A percentile compares a stretch with the other conserved stretches of the same genome.
Evolutionary conservation across 2,888 invertebrate genomes (phyloP).

Genomic region (Tenthredo mesomela): DNA sequence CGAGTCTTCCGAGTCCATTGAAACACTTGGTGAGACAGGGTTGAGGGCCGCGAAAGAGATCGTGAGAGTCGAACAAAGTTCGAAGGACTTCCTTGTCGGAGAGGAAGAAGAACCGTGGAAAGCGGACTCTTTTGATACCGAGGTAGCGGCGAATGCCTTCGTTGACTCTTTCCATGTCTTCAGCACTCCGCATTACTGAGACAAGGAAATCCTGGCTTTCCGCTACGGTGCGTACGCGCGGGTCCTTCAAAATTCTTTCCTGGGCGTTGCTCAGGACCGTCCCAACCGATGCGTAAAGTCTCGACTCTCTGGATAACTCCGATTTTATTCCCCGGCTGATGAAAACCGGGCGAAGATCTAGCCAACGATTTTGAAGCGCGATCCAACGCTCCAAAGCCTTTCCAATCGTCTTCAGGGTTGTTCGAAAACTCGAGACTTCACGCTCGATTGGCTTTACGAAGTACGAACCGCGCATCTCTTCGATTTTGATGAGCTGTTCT

Average conservation of each 20-base stretch:
- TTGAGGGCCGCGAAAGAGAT: conserved; percentile 80
- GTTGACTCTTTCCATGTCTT: conserved; percentile 82
- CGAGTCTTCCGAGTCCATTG: conserved; percentile 82
- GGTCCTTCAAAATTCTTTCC: conserved; percentile 63
- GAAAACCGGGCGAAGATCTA: conserved; percentile 85
- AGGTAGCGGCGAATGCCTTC: conserved; percentile 84
- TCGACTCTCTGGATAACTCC: conserved; percentile 84
- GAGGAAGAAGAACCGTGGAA: conserved; percentile 88
- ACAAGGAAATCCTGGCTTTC: conserved; percentile 37
- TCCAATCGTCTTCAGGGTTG: conserved; percentile 78
- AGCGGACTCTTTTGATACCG: conserved; percentile 83
- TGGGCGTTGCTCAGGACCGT: conserved; percentile 77
- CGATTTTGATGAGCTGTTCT: conserved; percentile 80
- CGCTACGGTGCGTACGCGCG: conserved; percentile 61
- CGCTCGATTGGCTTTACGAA: conserved; percentile 80
- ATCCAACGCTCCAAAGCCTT: conserved; percentile 84
- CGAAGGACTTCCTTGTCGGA: conserved; percentile 88
- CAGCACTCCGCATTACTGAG: conserved; percentile 70
- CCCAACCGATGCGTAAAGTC: conserved; percentile 80
- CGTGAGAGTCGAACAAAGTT: conserved; percentile 85
- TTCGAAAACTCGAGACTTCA: conserved; percentile 62
- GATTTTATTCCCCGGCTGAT: conserved; percentile 83
- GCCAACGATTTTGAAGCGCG: conserved; percentile 83
- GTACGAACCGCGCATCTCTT: conserved; percentile 81
- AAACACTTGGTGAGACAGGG: conserved; percentile 86